Base-by-base conservation (phyloP, 2,888 invertebrate genomes). In the Chironomus tentans region DNA sequence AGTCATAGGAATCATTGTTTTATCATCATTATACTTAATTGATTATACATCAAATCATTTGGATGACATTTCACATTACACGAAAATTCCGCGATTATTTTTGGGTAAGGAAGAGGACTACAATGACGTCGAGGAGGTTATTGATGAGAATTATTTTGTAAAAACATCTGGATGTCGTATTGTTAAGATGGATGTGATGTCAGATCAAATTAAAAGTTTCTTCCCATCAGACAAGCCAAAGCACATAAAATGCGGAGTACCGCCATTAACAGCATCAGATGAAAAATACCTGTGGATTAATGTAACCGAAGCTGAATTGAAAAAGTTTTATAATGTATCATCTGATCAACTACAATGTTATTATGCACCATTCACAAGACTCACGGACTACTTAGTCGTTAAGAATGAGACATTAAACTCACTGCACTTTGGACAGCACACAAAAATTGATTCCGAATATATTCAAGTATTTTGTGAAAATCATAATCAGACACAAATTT, bases 381-480 rank as follows among this genome's bases (percentile, higher is more conserved):
- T 78, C 68, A 79, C 79, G 12, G 83, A 84, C 68, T 77, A 76
- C 0, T 76, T 68, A 7, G 69, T 76, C 28, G 83, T 82, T 77
- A 77, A 77, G 1, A 81, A 80, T 70, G 78, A 80, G 0, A 77
- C 78, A 5, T 79, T 82, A 7, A 78, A 80, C 38, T 18, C 15
- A 21, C 62, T 70, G 21, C 18, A 21, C 13, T 70, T 76, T 68
- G 77, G 77, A 5, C 70, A 77, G 13, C 81, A 82, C 61, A 81
- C 82, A 18, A 83, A 85, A 77, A 81, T 84, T 79, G 83, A 87
- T 4, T 84, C 87, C 77, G 93, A 94, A 82, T 93, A 91, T 81
- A 86, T 92, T 10, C 87, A 86, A 82, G 88, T 93, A 3, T 84
- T 85, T 22, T 94, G 94, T 81, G 83, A 81, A 15, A 83, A 84